Base-by-base conservation (phyloP, 2,113 vertebrate species). In the Pygathrix nemaeus region DNA sequence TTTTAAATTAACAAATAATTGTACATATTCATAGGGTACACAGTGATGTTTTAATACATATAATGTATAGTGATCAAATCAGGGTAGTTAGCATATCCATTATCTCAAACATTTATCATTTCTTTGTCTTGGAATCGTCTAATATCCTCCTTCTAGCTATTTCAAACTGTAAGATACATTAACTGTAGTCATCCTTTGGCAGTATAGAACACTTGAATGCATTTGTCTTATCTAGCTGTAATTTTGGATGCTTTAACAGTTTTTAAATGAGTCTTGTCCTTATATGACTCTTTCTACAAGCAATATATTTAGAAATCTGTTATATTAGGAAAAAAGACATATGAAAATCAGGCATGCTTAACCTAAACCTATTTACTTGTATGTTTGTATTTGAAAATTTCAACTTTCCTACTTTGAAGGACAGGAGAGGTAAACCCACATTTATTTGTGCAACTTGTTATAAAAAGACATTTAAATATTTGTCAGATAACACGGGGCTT, bases 291-390 rank as follows among this genome's bases (percentile, higher is more conserved):
- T 59, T 68, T 72, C 85, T 55, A 76, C 21, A 90, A 95, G 91
- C 17, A 90, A 64, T 94, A 66, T 88, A 93, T 73, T 94, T 94
- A 86, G 48, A 94, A 95, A 75, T 68, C 55, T 94, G 27, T 83
- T 88, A 23, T 9, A 55, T 66, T 32, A 93, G 61, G 35, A 93
- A 94, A 50, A 93, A 84, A 43, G 14, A 79, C 27, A 32, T 30
- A 50, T 68, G 75, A 78, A 95, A 90, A 59, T 25, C 16, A 89
- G 32, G 21, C 35, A 92, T 90, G 18, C 35, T 93, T 72, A 85
- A 2, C 23, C 38, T 87, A 80, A 66, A 79, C 25, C 7, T 87
- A 6, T 94, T 94, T 87, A 35, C 20, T 79, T 83, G 5, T 52
- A 11, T 61, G 21, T 72, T 93, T 92, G 10, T 75, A 52, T 72